Base-by-base conservation (phyloP, 2,888 invertebrate genomes). In the Cremastobaeus sp. region DNA sequence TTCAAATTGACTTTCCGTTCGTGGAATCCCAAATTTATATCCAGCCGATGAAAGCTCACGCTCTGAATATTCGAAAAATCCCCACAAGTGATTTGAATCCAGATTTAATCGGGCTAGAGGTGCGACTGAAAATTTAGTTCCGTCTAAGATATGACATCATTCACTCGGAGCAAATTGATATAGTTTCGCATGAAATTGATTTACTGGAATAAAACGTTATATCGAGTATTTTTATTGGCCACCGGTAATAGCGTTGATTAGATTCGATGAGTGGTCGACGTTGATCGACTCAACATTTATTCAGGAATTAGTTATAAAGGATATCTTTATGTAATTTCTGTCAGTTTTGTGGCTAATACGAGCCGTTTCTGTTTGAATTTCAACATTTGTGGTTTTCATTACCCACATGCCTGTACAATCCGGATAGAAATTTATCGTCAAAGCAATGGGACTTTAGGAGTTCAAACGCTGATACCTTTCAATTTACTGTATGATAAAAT, bases 361-460 rank as follows among this genome's bases (percentile, higher is more conserved):
- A 52, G 52, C 45, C 41, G 11, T 54, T 43, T 15, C 25, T 45
- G 54, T 69, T 69, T 60, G 60, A 32, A 18, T 47, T 60, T 37
- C 41, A 34, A 54, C 60, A 20, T 55, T 70, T 62, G 62, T 48
- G 62, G 69, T 70, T 62, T 62, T 37, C 62, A 62, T 70, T 60
- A 70, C 69, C 9, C 21, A 37, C 30, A 14, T 39, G n/a, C 45
- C 45, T 54, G 45, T 54, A 47, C 60, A 37, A 48, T 69, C 39
- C 39, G 47, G 47, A 54, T 62, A 47, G 54, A 54, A 69, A 69
- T 69, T 60, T 69, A 69, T 69, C 60, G 60, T 37, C 60, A 69
- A 52, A 52, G 52, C 32, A 34, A 32, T 21, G 17, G 15, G 41
- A 28, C 32, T 41, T 25, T 55, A 66, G 41, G 15, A 37, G 35